Base-by-base conservation (phyloP, 1,140 invertebrate genomes). In the Ectropis grisescens region DNA sequence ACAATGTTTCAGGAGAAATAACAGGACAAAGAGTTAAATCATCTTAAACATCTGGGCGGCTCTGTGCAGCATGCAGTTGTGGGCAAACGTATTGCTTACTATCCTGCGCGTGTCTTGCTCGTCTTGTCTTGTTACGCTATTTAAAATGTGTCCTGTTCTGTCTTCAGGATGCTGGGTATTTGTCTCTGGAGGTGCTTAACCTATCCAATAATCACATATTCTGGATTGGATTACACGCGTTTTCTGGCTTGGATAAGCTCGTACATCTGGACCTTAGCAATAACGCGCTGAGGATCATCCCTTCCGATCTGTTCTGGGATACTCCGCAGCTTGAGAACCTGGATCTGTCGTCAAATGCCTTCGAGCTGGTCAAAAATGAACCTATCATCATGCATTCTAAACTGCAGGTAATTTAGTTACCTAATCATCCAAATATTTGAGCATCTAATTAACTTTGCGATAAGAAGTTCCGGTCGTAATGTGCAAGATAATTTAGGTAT, bases 211-310 rank as follows among this genome's bases (percentile, higher is more conserved):
- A 83, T 36, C 37, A 58, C 11, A 81, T 83, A 47, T 82, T 70
- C 38, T 83, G 82, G 82, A 72, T 83, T 14, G 82, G 75, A 1
- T 37, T 83, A 10, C 76, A 82, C 28, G 82, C 79, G 8, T 79
- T 83, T 27, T 51, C 66, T 2, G 76, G 72, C 1, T 32, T 83
- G 22, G 56, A 75, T 2, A 58, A 71, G 9, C 47, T 83, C 4
- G 35, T 52, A 5, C 57, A 71, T 25, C 31, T 83, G 30, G 62
- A 83, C 33, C 39, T 83, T 2, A 74, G 74, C 25, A 64, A 65
- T 16, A 83, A 83, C 29, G 49, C 70, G 28, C 47, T 83, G 3
- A 48, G 76, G 33, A 61, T 47, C 14, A 53, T 83, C 7, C 51
- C 70, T 0, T 59, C 64, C 0, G 82, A 83, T 34, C 39, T 82